Percentiles rank a stretch among this genome's conserved stretches.
These are phyloP conservation scores for Drosophila prostipennis DNA, from an alignment of 2,888 invertebrate species.

Conservation along the genomic window DNA sequence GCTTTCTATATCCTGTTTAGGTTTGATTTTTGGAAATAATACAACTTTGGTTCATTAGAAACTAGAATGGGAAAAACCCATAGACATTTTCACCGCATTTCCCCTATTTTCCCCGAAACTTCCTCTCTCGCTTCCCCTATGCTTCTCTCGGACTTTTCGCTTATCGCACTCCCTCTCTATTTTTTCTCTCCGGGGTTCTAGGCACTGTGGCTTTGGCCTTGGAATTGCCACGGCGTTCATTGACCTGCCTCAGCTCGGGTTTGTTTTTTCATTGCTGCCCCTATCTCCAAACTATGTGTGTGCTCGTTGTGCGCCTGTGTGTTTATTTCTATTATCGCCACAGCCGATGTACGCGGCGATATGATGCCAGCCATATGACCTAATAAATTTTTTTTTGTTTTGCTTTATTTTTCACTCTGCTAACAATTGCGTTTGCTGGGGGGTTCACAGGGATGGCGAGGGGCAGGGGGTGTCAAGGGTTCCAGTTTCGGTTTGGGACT, in stretches of 20 bases:
- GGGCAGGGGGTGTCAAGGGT: neutral
- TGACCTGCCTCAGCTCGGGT: slow-evolving; percentile 64
- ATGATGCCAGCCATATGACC: slow-evolving; percentile 70
- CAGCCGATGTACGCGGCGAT: slow-evolving; percentile 70
- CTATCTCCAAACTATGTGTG: slow-evolving; percentile 37
- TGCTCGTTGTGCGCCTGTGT: slow-evolving; percentile 42
- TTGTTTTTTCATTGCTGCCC: slow-evolving; percentile 56
- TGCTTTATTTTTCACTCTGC: slow-evolving; percentile 26
- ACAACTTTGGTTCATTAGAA: neutral
- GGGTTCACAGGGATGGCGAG: neutral
- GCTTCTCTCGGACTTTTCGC: slow-evolving; percentile 1
- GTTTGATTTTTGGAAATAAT: neutral
- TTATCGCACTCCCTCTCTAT: slow-evolving; percentile 13
- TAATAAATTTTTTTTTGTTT: slow-evolving; percentile 64
- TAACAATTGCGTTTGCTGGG: slow-evolving; percentile 21
- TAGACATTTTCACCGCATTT: neutral
- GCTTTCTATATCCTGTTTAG: neutral
- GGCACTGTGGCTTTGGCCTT: slow-evolving; percentile 81
- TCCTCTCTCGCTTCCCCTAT: slow-evolving; percentile 13
- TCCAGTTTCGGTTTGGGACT: slow-evolving; percentile 3
- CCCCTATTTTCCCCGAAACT: neutral
- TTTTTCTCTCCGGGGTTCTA: slow-evolving; percentile 50
- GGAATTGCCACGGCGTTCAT: slow-evolving; percentile 78
- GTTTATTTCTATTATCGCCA: slow-evolving; percentile 73
- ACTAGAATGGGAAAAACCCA: neutral